Conservation (phyloP, 2,888 invertebrate species). For the Anthrax anthrax region DNA sequence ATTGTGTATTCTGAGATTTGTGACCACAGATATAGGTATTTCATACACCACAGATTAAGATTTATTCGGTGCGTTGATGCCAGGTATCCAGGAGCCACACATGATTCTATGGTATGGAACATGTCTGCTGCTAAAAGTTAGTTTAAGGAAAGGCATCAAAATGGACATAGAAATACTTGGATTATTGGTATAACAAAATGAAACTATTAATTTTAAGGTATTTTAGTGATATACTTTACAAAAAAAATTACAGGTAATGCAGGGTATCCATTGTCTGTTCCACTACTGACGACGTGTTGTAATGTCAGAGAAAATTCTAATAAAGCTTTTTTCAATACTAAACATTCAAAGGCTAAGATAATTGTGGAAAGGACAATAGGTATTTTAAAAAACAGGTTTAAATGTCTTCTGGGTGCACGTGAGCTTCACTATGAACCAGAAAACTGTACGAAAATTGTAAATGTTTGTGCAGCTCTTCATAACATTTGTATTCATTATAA, state of each 20-base stretch:
- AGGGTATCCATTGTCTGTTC: background rate
- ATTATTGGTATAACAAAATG: too few species aligned
- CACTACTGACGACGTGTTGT: background rate
- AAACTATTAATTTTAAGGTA: background rate
- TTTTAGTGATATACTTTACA: background rate
- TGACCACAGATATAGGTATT: too few species aligned
- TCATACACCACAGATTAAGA: too few species aligned
- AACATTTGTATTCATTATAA: too few species aligned
- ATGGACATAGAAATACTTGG: too few species aligned
- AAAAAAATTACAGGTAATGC: background rate
- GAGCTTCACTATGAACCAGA: background rate
- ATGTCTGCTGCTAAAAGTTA: too few species aligned
- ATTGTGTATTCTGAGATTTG: too few species aligned
- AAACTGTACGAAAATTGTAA: background rate
- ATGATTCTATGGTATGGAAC: too few species aligned
- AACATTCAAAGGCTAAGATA: background rate
- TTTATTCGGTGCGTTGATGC: too few species aligned
- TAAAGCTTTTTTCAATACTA: background rate
- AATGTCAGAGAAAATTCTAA: background rate
- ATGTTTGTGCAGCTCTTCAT: background rate
- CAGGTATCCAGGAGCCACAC: too few species aligned
- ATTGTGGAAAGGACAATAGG: conserved; percentile 2
- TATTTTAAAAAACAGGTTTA: background rate
- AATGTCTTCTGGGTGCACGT: background rate
- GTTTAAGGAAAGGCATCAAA: too few species aligned